These are phyloP conservation scores for Crematogaster levior DNA, from an alignment of 2,888 invertebrate genomes.

Conservation along the genomic window DNA sequence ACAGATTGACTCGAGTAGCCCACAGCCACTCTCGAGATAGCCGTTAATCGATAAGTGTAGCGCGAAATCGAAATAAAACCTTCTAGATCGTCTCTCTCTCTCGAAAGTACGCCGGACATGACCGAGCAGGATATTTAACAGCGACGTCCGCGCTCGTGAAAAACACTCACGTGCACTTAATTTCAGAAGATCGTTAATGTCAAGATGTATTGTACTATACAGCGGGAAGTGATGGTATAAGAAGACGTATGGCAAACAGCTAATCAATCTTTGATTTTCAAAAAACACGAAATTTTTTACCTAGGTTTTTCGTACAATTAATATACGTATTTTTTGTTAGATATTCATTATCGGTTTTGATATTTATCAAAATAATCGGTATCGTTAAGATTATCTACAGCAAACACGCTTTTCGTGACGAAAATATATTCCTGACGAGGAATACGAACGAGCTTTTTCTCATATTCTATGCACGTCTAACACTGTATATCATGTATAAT, in stretches of 20 bases:
- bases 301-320: not conserved
- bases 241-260: not conserved
- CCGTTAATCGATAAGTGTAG: conserved; percentile 41
- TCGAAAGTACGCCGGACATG: conserved; percentile 2
- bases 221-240: not conserved
- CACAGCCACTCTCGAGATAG: conserved; percentile 33
- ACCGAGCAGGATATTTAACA: conserved; percentile 1
- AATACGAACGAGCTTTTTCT: conserved; percentile 11
- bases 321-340: too few relatives aligned
- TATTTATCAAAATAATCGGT: not conserved
- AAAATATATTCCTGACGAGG: not conserved
- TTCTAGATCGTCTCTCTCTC: not conserved
- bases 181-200: conserved; percentile 5
- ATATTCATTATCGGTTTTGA: too few relatives aligned
- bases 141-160: not conserved
- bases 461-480: conserved; percentile 21
- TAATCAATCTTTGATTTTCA: not conserved
- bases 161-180: conserved; percentile 5
- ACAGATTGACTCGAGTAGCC: conserved; percentile 35
- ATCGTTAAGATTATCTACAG: conserved; percentile 23
- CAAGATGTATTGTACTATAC: not conserved
- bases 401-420: too few relatives aligned
- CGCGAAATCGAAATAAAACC: conserved; percentile 47
- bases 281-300: not conserved
- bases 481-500: not conserved